Evolutionary conservation across 2,113 vertebrate genomes (phyloP).

Genomic region (Promerops cafer): DNA sequence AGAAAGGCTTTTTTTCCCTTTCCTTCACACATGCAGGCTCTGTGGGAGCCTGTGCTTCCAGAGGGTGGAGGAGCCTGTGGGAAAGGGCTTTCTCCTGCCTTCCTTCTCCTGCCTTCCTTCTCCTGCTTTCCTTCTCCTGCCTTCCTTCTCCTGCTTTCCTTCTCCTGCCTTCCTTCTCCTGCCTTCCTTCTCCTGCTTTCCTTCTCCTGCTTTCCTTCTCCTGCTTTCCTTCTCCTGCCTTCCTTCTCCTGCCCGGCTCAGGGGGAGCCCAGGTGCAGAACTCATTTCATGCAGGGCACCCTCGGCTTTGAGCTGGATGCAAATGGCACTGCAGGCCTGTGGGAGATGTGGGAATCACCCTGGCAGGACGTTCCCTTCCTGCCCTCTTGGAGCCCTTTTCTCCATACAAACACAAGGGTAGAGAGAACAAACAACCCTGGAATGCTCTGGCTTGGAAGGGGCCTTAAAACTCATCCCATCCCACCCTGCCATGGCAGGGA

Average conservation of each 20-base stretch:
- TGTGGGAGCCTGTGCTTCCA: neutral
- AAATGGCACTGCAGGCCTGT: neutral
- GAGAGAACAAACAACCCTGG: too few relatives aligned
- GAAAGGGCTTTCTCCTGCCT: neutral
- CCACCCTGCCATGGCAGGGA: too few relatives aligned
- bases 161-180: neutral
- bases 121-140: neutral
- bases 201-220: neutral
- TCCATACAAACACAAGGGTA: neutral
- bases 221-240: neutral
- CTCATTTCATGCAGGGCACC: accelerated
- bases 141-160: neutral
- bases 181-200: neutral
- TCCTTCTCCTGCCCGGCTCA: accelerated
- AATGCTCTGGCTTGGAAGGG: neutral
- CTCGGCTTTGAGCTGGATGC: accelerated
- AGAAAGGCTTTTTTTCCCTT: neutral
- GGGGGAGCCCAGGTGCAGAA: neutral
- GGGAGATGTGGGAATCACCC: accelerated
- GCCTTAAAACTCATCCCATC: accelerated
- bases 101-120: neutral
- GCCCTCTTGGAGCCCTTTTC: neutral
- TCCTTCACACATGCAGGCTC: neutral
- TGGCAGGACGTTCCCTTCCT: neutral
- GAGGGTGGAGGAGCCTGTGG: neutral